A percentile compares a stretch with the other conserved stretches of the same genome.
Evolutionary conservation across 2,113 vertebrate species (phyloP).

Genomic region (Microcebus lehilahytsara): DNA sequence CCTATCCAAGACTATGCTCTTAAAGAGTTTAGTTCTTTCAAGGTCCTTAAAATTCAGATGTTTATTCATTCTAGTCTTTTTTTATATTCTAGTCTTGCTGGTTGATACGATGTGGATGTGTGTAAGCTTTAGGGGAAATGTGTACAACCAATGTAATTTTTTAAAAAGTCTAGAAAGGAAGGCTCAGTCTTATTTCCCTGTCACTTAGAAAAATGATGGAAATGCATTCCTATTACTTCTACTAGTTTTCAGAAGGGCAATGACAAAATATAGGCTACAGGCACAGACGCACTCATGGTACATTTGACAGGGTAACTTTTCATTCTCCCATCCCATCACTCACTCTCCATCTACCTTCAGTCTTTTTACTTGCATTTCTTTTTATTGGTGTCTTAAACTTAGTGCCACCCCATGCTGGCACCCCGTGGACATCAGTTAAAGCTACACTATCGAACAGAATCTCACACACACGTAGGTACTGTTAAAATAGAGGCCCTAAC

Average conservation of each 20-base stretch:
- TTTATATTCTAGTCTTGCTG: constrained; percentile 8
- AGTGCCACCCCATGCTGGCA: background rate
- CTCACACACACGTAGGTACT: background rate
- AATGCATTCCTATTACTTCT: constrained; percentile 17
- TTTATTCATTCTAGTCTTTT: constrained; percentile 10
- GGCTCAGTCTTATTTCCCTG: constrained; percentile 2
- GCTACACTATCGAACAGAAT: background rate
- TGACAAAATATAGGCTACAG: background rate
- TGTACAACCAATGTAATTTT: background rate
- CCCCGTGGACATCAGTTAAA: background rate
- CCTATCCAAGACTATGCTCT: background rate
- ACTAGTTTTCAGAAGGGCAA: constrained; percentile 32
- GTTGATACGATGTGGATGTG: background rate
- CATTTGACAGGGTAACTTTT: constrained; percentile 3
- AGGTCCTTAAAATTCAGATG: background rate
- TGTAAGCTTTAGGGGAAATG: background rate
- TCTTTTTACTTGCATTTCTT: background rate
- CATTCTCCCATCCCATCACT: background rate
- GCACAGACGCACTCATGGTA: background rate
- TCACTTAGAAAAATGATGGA: constrained; percentile 57
- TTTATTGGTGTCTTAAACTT: background rate
- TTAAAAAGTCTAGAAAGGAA: constrained; percentile 35
- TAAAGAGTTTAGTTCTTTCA: background rate
- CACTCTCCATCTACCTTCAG: background rate
- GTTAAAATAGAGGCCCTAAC: background rate